Conservation (phyloP, 2,888 invertebrate species). For the Dynastes tityus region DNA sequence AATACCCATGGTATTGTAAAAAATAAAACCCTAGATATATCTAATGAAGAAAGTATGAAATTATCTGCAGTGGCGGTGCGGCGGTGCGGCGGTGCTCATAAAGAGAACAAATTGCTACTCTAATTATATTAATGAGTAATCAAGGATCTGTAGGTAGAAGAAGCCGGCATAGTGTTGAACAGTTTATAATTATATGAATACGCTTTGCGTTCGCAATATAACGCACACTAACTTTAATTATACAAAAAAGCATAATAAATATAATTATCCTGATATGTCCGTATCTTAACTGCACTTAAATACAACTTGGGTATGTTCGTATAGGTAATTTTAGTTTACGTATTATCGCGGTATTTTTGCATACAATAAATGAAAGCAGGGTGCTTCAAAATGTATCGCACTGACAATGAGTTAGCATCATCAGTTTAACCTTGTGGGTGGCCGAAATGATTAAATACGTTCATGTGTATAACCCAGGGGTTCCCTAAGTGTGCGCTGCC, state of each 20-base stretch:
- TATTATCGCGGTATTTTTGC: too few relatives aligned
- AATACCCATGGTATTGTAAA: neutral
- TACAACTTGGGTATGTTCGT: neutral
- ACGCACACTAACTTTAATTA: constrained; percentile 7
- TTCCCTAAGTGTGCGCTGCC: too few relatives aligned
- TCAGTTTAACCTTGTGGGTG: too few relatives aligned
- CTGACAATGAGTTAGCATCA: too few relatives aligned
- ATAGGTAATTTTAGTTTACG: neutral
- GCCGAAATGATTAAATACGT: too few relatives aligned
- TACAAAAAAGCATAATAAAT: constrained; percentile 1
- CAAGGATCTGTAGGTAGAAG: neutral
- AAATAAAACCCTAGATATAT: constrained; percentile 10
- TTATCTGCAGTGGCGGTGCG: neutral
- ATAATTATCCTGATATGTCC: neutral
- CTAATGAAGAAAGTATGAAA: constrained; percentile 22
- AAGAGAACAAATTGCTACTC: constrained; percentile 19
- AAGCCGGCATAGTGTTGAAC: constrained; percentile 21
- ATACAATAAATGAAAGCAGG: too few relatives aligned
- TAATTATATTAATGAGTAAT: constrained; percentile 6
- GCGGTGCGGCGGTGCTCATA: constrained; percentile 9
- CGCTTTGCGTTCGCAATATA: constrained; percentile 12
- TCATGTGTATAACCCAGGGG: too few relatives aligned
- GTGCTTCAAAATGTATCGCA: too few relatives aligned
- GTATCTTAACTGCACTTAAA: neutral
- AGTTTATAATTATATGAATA: neutral